Percentiles rank a stretch among this genome's conserved stretches.
phyloP scores from a whole-genome alignment of 2,797 vertebrate genomes.

The Monodelphis domestica region DNA sequence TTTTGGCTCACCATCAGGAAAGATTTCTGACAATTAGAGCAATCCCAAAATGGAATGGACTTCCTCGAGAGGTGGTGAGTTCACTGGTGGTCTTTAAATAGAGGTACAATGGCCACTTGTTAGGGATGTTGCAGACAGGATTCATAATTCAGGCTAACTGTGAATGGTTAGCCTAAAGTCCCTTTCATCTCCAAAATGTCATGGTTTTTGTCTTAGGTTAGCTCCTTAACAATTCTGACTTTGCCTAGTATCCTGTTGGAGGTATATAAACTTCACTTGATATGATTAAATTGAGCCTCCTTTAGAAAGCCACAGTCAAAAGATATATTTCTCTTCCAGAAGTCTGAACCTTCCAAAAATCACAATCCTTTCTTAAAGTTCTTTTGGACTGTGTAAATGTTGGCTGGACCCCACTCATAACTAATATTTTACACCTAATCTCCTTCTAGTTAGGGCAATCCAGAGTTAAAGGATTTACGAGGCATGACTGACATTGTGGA shows the following conservation, averaged over 20 bases:
- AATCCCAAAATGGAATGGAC: background rate
- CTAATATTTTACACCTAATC: conserved; percentile 68
- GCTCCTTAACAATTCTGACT: background rate
- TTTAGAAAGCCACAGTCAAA: background rate
- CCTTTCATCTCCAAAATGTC: background rate
- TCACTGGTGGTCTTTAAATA: background rate
- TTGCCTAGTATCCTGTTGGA: background rate
- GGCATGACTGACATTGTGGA: conserved; percentile 3
- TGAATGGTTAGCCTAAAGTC: background rate
- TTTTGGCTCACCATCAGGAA: background rate
- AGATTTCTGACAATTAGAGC: background rate
- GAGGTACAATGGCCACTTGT: background rate
- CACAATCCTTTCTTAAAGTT: conserved; percentile 15
- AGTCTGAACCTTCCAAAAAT: conserved; percentile 25
- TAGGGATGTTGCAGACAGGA: background rate
- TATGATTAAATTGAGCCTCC: background rate
- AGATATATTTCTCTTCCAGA: background rate
- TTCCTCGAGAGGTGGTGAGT: background rate
- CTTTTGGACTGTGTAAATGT: conserved; percentile 35
- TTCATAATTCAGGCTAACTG: background rate
- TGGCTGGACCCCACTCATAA: conserved; percentile 49
- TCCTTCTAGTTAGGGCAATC: conserved; percentile 52
- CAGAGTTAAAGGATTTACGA: conserved; percentile 58
- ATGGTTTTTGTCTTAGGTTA: background rate
- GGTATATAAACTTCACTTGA: background rate